Evolutionary conservation across 2,888 invertebrate genomes (phyloP).

Genomic region (Tanytarsus gracilentus): DNA sequence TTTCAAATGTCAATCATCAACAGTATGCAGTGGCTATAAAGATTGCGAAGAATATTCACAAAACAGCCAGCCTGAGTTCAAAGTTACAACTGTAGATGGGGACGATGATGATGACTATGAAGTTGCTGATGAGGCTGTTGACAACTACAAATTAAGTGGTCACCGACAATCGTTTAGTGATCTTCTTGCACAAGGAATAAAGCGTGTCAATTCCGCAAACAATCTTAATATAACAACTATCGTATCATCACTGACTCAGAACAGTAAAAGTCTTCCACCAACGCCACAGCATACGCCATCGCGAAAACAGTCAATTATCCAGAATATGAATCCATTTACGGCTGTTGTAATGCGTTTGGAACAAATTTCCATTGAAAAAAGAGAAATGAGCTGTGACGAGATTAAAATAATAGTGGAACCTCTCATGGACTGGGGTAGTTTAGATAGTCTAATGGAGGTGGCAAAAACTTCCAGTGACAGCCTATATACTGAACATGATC

Average conservation of each 20-base stretch:
- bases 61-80: constrained; percentile 43
- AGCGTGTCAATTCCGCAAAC: constrained; percentile 62
- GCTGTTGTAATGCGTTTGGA: constrained; percentile 39
- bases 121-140: constrained; percentile 33
- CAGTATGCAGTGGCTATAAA: constrained; percentile 49
- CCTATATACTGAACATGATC: constrained; percentile 62
- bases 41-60: constrained; percentile 32
- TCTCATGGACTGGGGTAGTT: constrained; percentile 40
- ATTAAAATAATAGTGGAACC: constrained; percentile 38
- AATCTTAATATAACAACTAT: constrained; percentile 50
- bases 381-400: constrained; percentile 37
- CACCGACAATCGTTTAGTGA: constrained; percentile 42
- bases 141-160: constrained; percentile 31
- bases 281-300: constrained; percentile 67
- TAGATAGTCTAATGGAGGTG: constrained; percentile 76
- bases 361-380: constrained; percentile 35
- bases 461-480: constrained; percentile 81
- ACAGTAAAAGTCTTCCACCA: constrained; percentile 61
- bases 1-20: constrained; percentile 68
- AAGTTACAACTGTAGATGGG: constrained; percentile 41
- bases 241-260: constrained; percentile 45
- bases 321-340: constrained; percentile 50
- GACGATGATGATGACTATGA: constrained; percentile 33
- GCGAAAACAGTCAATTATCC: constrained; percentile 54
- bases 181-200: constrained; percentile 49